These are phyloP conservation scores for Anguilla pacifica DNA, from an alignment of 2,797 vertebrate genomes.

Conservation along the genomic window DNA sequence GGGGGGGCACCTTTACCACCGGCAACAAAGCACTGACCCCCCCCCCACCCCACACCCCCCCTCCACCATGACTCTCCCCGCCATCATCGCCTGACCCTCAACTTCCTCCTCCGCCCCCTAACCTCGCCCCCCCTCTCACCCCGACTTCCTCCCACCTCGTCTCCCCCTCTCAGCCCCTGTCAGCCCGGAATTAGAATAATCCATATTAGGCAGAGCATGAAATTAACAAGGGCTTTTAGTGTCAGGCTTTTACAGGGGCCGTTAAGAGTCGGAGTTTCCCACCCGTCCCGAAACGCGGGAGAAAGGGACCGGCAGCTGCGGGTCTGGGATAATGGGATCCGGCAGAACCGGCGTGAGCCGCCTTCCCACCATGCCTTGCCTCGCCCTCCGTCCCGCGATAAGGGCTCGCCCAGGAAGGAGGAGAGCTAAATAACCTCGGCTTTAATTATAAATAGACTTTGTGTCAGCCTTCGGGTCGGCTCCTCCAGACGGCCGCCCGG, in stretches of 20 bases:
- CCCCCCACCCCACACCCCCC: background rate
- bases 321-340: background rate
- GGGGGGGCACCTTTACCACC: constrained; percentile 31
- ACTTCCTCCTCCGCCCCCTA: background rate
- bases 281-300: constrained; percentile 13
- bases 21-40: background rate
- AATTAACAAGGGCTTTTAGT: constrained; percentile 70
- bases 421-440: background rate
- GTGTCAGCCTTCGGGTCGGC: background rate
- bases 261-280: constrained; percentile 55
- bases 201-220: constrained; percentile 67
- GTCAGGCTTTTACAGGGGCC: constrained; percentile 68
- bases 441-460: background rate
- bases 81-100: background rate
- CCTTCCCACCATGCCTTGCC: background rate
- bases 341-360: constrained; percentile 9
- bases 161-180: constrained; percentile 30
- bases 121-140: background rate
- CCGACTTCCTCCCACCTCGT: background rate
- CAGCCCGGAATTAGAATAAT: constrained; percentile 63
- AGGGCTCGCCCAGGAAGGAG: background rate
- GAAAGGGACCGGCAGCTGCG: constrained; percentile 24
- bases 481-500: no score
- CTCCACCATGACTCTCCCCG: no score
- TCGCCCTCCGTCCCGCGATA: background rate